Percentiles rank a stretch among this genome's conserved stretches.
These are phyloP conservation scores for Pyxicephalus adspersus DNA, from an alignment of 2,113 vertebrate species.

Conservation along the genomic window DNA sequence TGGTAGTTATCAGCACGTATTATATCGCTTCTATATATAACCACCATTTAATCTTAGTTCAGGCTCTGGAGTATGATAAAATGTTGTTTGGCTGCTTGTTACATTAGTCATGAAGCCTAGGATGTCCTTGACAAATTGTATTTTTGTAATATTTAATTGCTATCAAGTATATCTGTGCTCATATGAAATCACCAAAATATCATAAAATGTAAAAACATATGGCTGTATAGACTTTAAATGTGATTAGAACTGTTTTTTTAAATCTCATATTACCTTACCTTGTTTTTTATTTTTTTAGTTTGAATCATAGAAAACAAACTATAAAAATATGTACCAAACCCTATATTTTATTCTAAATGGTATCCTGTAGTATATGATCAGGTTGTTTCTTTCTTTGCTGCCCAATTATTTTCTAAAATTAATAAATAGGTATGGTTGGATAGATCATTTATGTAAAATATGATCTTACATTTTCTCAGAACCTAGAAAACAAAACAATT, in stretches of 20 bases:
- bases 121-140: slow-evolving; percentile 10
- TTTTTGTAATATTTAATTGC: background rate
- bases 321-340: too few relatives aligned
- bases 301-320: too few relatives aligned
- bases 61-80: slow-evolving; percentile 8
- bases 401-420: too few relatives aligned
- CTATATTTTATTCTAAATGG: too few relatives aligned
- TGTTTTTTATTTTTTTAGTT: background rate
- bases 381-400: too few relatives aligned
- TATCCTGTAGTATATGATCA: too few relatives aligned
- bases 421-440: too few relatives aligned
- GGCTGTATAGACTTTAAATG: too few relatives aligned
- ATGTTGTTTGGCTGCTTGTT: slow-evolving; percentile 11
- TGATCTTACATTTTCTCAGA: too few relatives aligned
- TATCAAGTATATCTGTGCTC: background rate
- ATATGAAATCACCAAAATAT: background rate
- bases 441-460: too few relatives aligned
- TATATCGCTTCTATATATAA: slow-evolving; percentile 51
- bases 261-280: too few relatives aligned
- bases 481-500: background rate
- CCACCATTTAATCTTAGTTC: slow-evolving; percentile 13
- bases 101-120: slow-evolving; percentile 1
- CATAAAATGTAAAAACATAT: background rate
- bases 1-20: slow-evolving; percentile 33
- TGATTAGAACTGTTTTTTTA: too few relatives aligned